Percentiles rank a stretch among this genome's conserved stretches.
Conservation (phyloP, 1,140 invertebrate genomes). For the Apis florea region DNA sequence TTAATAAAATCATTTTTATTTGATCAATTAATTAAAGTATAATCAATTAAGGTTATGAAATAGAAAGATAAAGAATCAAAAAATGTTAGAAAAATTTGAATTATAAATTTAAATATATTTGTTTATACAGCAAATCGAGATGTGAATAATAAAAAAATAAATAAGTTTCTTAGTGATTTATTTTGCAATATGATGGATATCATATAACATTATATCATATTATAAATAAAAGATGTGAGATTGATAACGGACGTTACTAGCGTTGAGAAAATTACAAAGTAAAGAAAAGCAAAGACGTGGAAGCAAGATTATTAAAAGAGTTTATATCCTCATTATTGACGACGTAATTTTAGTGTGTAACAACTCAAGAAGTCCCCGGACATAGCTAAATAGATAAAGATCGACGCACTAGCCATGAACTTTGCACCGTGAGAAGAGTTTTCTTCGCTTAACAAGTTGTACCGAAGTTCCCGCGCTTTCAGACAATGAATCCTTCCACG, state of each 20-base stretch:
- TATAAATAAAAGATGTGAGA: constrained; percentile 9
- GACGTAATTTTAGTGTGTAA: constrained; percentile 51
- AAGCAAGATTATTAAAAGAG: constrained; percentile 25
- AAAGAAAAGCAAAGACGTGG: constrained; percentile 16
- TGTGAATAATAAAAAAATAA: not conserved
- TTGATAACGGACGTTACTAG: not conserved
- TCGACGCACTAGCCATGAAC: constrained; percentile 63
- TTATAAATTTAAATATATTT: not conserved
- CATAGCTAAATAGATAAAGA: constrained; percentile 59
- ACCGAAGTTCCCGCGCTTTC: constrained; percentile 64
- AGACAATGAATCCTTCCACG: constrained; percentile 61
- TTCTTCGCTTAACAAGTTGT: constrained; percentile 62
- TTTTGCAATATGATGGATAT: not conserved
- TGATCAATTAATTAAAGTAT: not conserved
- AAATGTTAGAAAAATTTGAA: not conserved
- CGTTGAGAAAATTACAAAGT: constrained; percentile 19
- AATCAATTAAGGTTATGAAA: constrained; percentile 9
- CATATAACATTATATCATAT: not conserved
- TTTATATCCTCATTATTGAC: constrained; percentile 39
- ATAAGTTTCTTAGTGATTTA: not conserved
- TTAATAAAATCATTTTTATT: not conserved
- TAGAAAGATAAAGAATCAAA: not conserved
- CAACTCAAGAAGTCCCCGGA: constrained; percentile 48
- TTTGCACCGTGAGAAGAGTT: constrained; percentile 68
- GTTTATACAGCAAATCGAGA: not conserved